These are phyloP conservation scores for Nematolebias whitei DNA, from an alignment of 2,113 vertebrate genomes.

Conservation along the genomic window DNA sequence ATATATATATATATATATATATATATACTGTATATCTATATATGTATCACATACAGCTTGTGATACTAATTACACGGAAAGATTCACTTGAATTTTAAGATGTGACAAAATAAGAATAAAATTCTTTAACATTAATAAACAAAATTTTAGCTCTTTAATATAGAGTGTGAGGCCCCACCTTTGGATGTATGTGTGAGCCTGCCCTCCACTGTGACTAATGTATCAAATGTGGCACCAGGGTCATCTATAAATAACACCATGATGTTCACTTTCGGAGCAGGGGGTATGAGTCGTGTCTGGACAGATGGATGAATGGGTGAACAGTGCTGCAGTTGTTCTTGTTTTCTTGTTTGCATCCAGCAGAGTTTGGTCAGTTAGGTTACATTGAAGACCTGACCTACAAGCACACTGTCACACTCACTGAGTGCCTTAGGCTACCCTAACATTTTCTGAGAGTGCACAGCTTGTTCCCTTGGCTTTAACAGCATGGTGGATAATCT, in stretches of 20 bases:
- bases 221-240: slow-evolving; percentile 54
- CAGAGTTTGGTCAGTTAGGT: slow-evolving; percentile 7
- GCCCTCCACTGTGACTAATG: slow-evolving; percentile 54
- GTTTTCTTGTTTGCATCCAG: slow-evolving; percentile 7
- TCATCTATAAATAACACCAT: slow-evolving; percentile 75
- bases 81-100: slow-evolving; percentile 30
- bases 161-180: neutral
- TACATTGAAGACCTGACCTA: slow-evolving; percentile 28
- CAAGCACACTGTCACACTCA: neutral
- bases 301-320: slow-evolving; percentile 47
- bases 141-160: slow-evolving; percentile 31
- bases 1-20: too few relatives aligned
- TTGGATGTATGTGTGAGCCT: slow-evolving; percentile 22
- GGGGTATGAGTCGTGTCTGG: slow-evolving; percentile 52
- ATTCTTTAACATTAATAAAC: slow-evolving; percentile 34
- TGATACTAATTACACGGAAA: slow-evolving; percentile 17
- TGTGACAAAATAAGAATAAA: slow-evolving; percentile 35
- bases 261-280: slow-evolving; percentile 58
- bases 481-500: slow-evolving; percentile 30
- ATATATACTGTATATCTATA: too few relatives aligned
- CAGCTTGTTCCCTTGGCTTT: slow-evolving; percentile 11
- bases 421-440: neutral
- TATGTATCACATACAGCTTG: too few relatives aligned
- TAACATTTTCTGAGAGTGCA: slow-evolving; percentile 17
- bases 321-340: slow-evolving; percentile 12